A percentile compares a stretch with the other conserved stretches of the same genome.
phyloP scores from a whole-genome alignment of 2,113 vertebrate species.

The Monopterus albus region DNA sequence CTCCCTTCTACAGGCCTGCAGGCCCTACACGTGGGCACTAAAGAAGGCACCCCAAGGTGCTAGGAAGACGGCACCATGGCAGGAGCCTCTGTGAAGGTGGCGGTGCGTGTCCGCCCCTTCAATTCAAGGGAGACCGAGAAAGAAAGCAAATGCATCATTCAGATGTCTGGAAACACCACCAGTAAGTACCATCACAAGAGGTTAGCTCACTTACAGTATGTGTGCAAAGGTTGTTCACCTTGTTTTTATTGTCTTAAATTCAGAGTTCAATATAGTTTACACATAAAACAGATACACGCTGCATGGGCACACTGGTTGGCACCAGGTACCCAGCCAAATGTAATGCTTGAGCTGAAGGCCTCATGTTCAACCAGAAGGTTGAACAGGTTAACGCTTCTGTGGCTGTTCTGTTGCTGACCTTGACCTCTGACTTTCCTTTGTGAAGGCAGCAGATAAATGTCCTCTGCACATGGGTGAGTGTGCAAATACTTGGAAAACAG shows the following conservation, averaged over 20 bases:
- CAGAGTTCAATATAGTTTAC: neutral
- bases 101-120: conserved; percentile 97
- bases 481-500: conserved; percentile 1
- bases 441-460: neutral
- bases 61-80: conserved; percentile 84
- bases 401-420: neutral
- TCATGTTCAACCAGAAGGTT: neutral
- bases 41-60: conserved; percentile 53
- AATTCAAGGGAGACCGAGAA: conserved; percentile 94
- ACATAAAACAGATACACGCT: too few species aligned
- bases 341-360: neutral
- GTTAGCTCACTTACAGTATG: neutral
- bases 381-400: neutral
- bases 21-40: conserved; percentile 21
- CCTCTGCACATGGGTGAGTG: neutral
- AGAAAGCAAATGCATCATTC: conserved; percentile 98
- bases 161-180: conserved; percentile 98
- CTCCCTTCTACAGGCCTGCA: conserved; percentile 33
- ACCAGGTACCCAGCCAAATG: neutral
- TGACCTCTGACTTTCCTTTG: conserved; percentile 10
- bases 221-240: neutral
- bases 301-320: neutral
- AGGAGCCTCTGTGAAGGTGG: conserved; percentile 97
- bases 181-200: conserved; percentile 86
- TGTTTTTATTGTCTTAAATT: neutral